These are phyloP conservation scores for Maniola jurtina DNA, from an alignment of 1,140 invertebrate genomes.

Conservation along the genomic window DNA sequence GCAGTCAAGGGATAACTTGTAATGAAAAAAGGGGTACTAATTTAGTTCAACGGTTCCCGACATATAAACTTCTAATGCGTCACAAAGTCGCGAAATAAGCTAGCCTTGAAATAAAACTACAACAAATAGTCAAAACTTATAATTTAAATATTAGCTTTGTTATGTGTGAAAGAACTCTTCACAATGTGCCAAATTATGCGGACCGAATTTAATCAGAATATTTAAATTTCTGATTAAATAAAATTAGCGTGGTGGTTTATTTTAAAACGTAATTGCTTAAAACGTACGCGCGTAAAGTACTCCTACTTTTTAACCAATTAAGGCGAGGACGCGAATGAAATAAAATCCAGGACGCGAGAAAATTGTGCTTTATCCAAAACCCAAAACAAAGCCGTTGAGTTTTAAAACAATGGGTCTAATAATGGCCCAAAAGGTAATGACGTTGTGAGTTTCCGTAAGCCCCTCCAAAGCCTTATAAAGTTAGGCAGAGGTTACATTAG, in stretches of 20 bases:
- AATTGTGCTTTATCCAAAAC: constrained; percentile 21
- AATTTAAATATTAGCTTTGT: background rate
- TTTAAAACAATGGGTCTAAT: constrained; percentile 30
- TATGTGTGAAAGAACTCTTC: background rate
- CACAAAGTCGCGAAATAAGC: no score
- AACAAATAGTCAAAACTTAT: no score
- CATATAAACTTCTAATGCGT: no score
- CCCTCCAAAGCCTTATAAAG: constrained; percentile 26
- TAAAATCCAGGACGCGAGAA: constrained; percentile 11
- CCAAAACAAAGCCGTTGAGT: constrained; percentile 19
- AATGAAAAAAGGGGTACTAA: no score
- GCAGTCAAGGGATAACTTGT: no score
- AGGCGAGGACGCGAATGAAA: constrained; percentile 5
- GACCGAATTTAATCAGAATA: background rate
- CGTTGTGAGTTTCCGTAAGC: constrained; percentile 21
- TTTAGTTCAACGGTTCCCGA: no score
- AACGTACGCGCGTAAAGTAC: background rate
- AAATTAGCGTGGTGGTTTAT: background rate
- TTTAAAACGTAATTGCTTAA: background rate
- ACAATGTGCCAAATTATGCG: background rate
- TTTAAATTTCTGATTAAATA: constrained; percentile 1
- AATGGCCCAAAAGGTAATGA: constrained; percentile 29
- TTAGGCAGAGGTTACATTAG: background rate
- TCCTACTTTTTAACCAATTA: constrained; percentile 9
- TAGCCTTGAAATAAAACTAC: no score